phyloP scores from a whole-genome alignment of 2,113 vertebrate genomes.

The Myanophis thanlyinensis region DNA sequence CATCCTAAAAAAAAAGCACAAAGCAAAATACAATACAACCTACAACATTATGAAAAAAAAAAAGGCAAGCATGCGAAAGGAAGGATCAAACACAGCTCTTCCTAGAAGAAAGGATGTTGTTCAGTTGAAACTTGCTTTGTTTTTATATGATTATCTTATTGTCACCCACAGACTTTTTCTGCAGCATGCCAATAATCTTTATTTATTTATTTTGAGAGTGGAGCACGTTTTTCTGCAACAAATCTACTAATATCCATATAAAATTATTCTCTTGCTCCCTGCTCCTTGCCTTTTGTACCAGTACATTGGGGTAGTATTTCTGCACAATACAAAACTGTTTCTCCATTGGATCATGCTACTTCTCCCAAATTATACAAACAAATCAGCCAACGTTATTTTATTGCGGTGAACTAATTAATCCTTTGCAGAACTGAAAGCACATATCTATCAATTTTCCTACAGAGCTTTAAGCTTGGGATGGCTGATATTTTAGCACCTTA shows the following conservation, averaged over 20 bases:
- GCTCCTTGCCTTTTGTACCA: background rate
- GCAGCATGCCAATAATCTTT: background rate
- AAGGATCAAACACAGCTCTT: conserved; percentile 26
- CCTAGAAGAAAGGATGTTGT: conserved; percentile 51
- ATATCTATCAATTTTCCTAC: conserved; percentile 10
- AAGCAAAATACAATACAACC: background rate
- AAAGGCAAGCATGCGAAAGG: conserved; percentile 6
- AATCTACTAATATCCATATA: background rate
- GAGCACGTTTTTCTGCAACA: conserved; percentile 8
- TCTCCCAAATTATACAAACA: background rate
- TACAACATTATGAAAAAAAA: background rate
- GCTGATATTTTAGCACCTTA: background rate
- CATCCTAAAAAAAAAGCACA: background rate
- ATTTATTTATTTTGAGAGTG: background rate
- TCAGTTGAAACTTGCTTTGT: conserved; percentile 24
- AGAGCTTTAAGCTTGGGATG: background rate
- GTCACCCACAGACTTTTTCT: background rate
- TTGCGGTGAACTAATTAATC: background rate
- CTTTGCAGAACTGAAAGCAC: background rate
- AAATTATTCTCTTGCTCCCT: conserved; percentile 8
- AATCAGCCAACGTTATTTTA: background rate
- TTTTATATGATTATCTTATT: background rate
- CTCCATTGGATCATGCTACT: background rate
- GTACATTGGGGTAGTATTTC: background rate
- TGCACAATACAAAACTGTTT: background rate